These are phyloP conservation scores for Dromaius novaehollandiae DNA, from an alignment of 2,113 vertebrate species.

Conservation along the genomic window DNA sequence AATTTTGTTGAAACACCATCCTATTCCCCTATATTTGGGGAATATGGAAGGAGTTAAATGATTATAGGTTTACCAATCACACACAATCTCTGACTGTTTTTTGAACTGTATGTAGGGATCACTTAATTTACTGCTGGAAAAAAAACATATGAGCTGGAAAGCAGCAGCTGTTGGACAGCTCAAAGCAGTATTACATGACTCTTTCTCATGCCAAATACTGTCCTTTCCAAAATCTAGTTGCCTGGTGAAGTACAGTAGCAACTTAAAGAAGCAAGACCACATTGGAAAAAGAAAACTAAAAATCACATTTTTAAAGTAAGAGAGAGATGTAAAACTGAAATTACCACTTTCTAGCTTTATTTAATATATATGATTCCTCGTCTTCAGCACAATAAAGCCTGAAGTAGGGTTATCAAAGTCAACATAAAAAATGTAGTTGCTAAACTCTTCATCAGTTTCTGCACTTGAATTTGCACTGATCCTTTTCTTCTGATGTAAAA, in stretches of 20 bases:
- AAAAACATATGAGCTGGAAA: neutral
- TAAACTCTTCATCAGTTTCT: neutral
- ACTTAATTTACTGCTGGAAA: neutral
- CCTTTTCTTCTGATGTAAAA: neutral
- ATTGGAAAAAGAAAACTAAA: neutral
- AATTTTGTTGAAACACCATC: neutral
- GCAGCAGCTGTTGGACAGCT: neutral
- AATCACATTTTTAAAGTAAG: neutral
- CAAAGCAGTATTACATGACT: neutral
- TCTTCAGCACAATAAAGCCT: neutral
- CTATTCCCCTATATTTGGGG: neutral
- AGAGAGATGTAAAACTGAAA: neutral
- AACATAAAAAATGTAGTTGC: neutral
- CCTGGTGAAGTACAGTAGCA: neutral
- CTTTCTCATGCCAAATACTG: neutral
- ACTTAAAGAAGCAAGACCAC: neutral
- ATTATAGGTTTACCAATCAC: neutral
- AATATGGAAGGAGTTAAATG: neutral
- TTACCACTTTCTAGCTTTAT: neutral
- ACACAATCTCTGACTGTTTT: neutral
- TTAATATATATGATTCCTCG: neutral
- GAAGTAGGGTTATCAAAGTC: neutral
- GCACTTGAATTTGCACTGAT: neutral
- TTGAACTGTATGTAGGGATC: neutral
- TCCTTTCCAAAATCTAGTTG: neutral